Base-by-base conservation (phyloP, 2,888 invertebrate genomes). In the Tenthredo notha region DNA sequence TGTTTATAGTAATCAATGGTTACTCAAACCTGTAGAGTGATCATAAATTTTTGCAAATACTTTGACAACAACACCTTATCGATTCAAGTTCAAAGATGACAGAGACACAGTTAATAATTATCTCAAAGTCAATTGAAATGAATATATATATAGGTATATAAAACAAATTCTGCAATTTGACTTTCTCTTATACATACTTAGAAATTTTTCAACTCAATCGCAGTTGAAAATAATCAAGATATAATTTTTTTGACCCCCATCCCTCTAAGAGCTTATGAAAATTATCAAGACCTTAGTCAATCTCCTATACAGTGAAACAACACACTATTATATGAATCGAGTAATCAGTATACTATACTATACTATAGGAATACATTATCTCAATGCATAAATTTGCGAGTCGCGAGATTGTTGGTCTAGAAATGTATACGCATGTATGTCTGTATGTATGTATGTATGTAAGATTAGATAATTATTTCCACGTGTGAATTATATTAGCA, bases 391-490 rank as follows among this genome's bases (percentile, higher is more conserved):
- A 37, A 37, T 70, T 54, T 70, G 33, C 37, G 10, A 70, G 18
- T 7, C 70, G 2, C 37, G 37, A 18, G 18, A 70, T 70, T 37
- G 70, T 70, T 12, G n/a, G 70, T 70, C 15, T 37, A 37, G 5
- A 50, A 50, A 50, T 50, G 18, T 50, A n/a, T 7, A 37, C 29
- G 2, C 7, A 37, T 18, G 15, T 33, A 33, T 70, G 33, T 33
- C 2, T 4, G 33, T 33, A 4, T 4, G 4, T 33, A 33, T 4
- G 33, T 37, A 37, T 18, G 15, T 33, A 7, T 70, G 37, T 29
- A n/a, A 33, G 37, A 72, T 72, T 18, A 72, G n/a, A 72, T 37
- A 72, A 72, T 72, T 40, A 21, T 25, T 25, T 40, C 47, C 74
- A 74, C 43, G 74, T 74, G 74, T 25, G 1, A 21, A 40, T 43